Conservation (phyloP, 2,888 invertebrate species). For the Chalcis sispes region DNA sequence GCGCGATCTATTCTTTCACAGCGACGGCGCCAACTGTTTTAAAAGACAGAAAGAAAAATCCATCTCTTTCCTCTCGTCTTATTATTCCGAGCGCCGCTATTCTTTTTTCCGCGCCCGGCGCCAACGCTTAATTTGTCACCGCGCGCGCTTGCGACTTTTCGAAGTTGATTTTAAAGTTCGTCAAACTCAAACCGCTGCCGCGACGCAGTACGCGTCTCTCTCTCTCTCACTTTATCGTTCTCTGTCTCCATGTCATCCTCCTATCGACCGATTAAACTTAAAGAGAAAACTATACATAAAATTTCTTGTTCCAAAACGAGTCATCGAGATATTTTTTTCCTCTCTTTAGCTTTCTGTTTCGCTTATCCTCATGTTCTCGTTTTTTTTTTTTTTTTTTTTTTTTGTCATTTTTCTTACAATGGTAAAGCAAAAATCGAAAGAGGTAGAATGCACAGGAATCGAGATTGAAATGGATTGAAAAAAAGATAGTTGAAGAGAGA, state of each 20-base stretch:
- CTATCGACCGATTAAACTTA: conserved; percentile 45
- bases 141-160: conserved; percentile 34
- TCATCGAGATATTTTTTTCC: not conserved
- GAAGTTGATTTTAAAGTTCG: conserved; percentile 62
- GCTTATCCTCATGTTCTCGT: no score
- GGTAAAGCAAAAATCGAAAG: not conserved
- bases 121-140: conserved; percentile 57
- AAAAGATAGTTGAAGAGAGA: not conserved
- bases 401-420: no score
- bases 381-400: no score
- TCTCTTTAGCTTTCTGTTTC: conserved; percentile 7
- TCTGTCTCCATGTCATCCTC: conserved; percentile 17
- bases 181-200: conserved; percentile 57
- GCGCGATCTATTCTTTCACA: not conserved
- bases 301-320: not conserved
- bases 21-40: conserved; percentile 13
- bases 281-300: not conserved
- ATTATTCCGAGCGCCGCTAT: conserved; percentile 34
- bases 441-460: not conserved
- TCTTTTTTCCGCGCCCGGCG: conserved; percentile 26
- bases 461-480: not conserved
- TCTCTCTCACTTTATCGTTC: no score
- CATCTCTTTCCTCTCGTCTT: conserved; percentile 20
- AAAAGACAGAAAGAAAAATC: conserved; percentile 34
- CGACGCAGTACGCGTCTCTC: conserved; percentile 16